Evolutionary conservation across 2,888 invertebrate genomes (phyloP).

Genomic region (Agrypnus murinus): DNA sequence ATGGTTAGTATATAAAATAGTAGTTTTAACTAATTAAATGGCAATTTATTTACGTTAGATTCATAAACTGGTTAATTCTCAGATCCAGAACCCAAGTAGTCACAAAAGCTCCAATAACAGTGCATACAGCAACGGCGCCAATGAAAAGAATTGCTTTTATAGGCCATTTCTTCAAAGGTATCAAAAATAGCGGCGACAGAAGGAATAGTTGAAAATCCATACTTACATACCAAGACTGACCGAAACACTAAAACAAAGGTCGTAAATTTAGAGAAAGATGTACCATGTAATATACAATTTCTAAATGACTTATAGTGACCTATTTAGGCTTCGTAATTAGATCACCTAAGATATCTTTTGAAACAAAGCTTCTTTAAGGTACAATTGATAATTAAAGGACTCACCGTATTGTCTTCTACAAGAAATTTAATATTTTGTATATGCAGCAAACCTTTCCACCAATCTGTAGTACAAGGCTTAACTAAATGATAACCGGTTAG

Average conservation of each 20-base stretch:
- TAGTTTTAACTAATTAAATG: too few species aligned
- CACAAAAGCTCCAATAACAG: not conserved
- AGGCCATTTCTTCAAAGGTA: not conserved
- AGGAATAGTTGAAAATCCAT: conserved; percentile 9
- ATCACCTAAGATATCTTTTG: too few species aligned
- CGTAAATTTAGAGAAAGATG: too few species aligned
- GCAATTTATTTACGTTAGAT: conserved; percentile 20
- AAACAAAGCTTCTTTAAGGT: too few species aligned
- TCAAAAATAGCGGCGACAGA: not conserved
- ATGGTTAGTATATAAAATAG: too few species aligned
- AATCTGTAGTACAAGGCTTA: not conserved
- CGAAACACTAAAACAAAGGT: conserved; percentile 1
- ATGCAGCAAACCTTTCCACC: conserved; percentile 5
- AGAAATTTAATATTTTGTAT: conserved; percentile 23
- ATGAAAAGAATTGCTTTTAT: not conserved
- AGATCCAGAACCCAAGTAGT: conserved; percentile 13
- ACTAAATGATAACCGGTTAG: not conserved
- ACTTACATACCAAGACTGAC: not conserved
- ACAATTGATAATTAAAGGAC: not conserved
- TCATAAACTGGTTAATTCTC: not conserved
- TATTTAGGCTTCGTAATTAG: too few species aligned
- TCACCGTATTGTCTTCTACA: too few species aligned
- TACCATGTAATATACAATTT: too few species aligned
- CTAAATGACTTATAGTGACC: too few species aligned
- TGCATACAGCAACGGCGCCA: not conserved